phyloP scores from a whole-genome alignment of 2,113 vertebrate species.

The Urocitellus parryii region DNA sequence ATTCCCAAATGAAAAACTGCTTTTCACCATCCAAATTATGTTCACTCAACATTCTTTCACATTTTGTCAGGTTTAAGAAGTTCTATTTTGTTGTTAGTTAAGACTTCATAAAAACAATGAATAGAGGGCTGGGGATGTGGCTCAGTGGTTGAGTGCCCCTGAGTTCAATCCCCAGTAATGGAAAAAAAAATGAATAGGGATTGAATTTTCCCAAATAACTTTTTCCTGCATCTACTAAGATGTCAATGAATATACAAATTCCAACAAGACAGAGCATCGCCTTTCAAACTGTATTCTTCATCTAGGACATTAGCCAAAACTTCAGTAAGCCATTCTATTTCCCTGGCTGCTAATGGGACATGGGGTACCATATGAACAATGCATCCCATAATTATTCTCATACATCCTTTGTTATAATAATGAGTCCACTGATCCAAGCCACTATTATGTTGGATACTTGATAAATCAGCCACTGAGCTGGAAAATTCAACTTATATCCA shows the following conservation, averaged over 20 bases:
- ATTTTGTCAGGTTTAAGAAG: not conserved
- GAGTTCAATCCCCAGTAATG: not conserved
- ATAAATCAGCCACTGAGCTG: not conserved
- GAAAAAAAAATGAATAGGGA: not conserved
- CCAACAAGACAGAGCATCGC: not conserved
- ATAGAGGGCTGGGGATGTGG: no score
- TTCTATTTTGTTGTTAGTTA: not conserved
- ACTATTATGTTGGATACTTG: not conserved
- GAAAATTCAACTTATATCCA: not conserved
- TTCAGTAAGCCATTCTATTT: not conserved
- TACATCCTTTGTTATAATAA: not conserved
- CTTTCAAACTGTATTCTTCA: not conserved
- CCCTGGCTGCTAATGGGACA: not conserved
- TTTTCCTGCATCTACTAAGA: not conserved
- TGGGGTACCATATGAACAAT: not conserved
- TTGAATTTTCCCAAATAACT: constrained; percentile 2
- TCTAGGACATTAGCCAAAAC: not conserved
- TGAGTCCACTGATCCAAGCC: not conserved
- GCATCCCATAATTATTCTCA: not conserved
- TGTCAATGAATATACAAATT: not conserved
- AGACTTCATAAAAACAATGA: not conserved
- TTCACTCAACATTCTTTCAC: not conserved
- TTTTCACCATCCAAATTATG: not conserved
- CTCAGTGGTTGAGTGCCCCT: no score
- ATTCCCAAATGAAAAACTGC: not conserved